Conservation (phyloP, 2,888 invertebrate genomes). For the Hermodice carunculata region DNA sequence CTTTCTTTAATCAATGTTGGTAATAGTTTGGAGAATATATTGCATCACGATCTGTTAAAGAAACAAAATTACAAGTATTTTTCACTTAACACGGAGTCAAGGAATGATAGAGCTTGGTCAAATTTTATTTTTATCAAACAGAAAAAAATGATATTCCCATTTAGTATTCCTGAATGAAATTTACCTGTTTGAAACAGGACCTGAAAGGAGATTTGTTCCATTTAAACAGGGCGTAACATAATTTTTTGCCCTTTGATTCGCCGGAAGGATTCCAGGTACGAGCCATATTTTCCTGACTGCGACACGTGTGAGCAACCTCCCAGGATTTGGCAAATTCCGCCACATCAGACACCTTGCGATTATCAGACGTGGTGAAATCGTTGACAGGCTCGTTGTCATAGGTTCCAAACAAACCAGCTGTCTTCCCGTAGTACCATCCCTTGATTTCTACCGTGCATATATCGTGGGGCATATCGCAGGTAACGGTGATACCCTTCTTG, state of each 20-base stretch:
- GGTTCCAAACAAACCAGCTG: conserved; percentile 90
- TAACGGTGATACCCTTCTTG: conserved; percentile 69
- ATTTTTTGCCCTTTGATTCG: no score
- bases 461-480: conserved; percentile 69
- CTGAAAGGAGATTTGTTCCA: not conserved
- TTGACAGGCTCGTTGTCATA: conserved; percentile 90
- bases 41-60: no score
- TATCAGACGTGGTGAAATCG: conserved; percentile 78
- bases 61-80: no score
- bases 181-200: conserved; percentile 1
- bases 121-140: no score
- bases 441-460: conserved; percentile 81
- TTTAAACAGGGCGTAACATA: conserved; percentile 1
- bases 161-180: not conserved
- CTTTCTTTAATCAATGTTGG: no score
- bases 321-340: conserved; percentile 83
- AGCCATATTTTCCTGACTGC: conserved; percentile 7
- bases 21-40: no score
- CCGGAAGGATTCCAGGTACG: conserved; percentile 37
- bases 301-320: conserved; percentile 65
- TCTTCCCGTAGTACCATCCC: conserved; percentile 91
- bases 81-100: no score
- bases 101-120: no score
- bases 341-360: conserved; percentile 70
- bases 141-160: no score